These are phyloP conservation scores for Naso thynnoides DNA, from an alignment of 2,797 vertebrate species.

Conservation along the genomic window DNA sequence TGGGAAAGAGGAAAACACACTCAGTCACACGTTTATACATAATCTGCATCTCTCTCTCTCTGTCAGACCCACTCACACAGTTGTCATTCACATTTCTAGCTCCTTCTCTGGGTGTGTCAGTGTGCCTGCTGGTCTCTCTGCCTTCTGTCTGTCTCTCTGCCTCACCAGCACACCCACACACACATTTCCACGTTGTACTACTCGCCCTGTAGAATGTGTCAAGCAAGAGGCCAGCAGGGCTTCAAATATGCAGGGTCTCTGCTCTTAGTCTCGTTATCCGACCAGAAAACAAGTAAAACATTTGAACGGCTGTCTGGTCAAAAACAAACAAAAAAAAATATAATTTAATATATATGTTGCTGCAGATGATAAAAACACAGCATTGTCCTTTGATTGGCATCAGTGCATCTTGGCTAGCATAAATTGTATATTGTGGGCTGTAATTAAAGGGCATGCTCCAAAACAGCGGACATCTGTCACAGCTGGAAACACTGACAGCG, in stretches of 20 bases:
- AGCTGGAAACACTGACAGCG: slow-evolving; percentile 4
- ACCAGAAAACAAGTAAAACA: neutral
- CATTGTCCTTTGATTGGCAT: neutral
- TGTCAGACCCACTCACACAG: slow-evolving; percentile 34
- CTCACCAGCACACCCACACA: slow-evolving; percentile 7
- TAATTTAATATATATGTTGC: neutral
- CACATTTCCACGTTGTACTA: neutral
- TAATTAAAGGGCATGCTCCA: slow-evolving; percentile 23
- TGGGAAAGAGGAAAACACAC: slow-evolving; percentile 46
- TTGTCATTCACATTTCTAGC: slow-evolving; percentile 46
- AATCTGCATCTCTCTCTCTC: slow-evolving; percentile 44
- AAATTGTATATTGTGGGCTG: slow-evolving; percentile 18
- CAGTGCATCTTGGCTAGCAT: slow-evolving; percentile 4
- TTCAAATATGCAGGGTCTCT: neutral
- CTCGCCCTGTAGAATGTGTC: neutral
- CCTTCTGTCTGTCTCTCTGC: slow-evolving; percentile 7
- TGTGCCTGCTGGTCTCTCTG: slow-evolving; percentile 36
- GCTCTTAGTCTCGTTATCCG: neutral
- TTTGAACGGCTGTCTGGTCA: neutral
- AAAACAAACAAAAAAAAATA: neutral
- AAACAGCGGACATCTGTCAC: slow-evolving; percentile 28
- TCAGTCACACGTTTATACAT: slow-evolving; percentile 58
- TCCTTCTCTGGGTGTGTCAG: slow-evolving; percentile 26
- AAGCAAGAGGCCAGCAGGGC: neutral
- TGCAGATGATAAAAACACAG: neutral